phyloP scores from a whole-genome alignment of 2,888 invertebrate genomes.

The Temnothorax ravouxi region DNA sequence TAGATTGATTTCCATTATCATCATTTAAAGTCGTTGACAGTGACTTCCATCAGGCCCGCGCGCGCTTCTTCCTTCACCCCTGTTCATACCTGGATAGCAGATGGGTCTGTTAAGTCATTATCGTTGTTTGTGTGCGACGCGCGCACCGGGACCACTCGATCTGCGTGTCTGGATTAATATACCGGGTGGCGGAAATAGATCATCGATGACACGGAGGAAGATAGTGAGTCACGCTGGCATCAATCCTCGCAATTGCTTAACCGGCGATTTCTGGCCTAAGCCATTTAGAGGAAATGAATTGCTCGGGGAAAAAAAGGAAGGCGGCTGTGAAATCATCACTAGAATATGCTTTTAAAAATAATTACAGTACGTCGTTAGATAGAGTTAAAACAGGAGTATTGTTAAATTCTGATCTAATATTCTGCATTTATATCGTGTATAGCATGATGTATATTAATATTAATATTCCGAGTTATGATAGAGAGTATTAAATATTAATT shows the following conservation, averaged over 20 bases:
- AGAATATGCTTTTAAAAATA: conserved; percentile 26
- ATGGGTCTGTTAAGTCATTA: conserved; percentile 80
- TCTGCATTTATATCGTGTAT: neutral
- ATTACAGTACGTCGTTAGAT: neutral
- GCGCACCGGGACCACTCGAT: conserved; percentile 60
- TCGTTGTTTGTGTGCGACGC: conserved; percentile 75
- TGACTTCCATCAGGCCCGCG: conserved; percentile 63
- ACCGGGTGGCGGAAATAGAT: conserved; percentile 70
- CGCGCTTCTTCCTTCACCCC: conserved; percentile 62
- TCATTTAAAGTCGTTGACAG: conserved; percentile 62
- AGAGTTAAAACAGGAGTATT: neutral
- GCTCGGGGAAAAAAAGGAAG: neutral
- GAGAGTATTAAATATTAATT: neutral
- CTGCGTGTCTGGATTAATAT: conserved; percentile 59
- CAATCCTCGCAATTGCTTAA: conserved; percentile 56
- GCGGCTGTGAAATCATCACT: neutral
- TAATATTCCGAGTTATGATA: neutral
- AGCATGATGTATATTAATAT: neutral
- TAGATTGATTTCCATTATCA: conserved; percentile 72
- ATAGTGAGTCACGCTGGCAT: conserved; percentile 66
- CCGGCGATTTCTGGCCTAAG: conserved; percentile 21
- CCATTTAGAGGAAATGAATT: conserved; percentile 37
- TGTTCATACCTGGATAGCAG: conserved; percentile 61
- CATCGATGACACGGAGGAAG: conserved; percentile 59
- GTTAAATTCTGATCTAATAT: neutral